Conservation (phyloP, 2,888 invertebrate species). For the Pocota personata region DNA sequence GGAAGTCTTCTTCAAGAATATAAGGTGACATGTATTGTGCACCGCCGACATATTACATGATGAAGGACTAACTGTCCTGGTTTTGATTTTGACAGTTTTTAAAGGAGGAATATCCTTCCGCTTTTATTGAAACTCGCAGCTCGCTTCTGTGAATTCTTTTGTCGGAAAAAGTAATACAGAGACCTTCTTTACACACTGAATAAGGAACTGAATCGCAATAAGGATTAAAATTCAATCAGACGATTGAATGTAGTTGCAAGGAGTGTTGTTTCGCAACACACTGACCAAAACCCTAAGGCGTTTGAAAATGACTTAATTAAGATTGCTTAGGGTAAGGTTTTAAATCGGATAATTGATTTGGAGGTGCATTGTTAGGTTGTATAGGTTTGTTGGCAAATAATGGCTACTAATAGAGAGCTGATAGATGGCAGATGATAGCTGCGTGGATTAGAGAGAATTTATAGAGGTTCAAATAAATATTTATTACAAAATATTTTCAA, state of each 20-base stretch:
- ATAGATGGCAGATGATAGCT: conserved; percentile 33
- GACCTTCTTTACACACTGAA: not conserved
- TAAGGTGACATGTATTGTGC: conserved; percentile 36
- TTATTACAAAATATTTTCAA: not conserved
- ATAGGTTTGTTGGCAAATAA: conserved; percentile 52
- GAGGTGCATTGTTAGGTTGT: conserved; percentile 28
- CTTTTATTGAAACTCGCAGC: conserved; percentile 1
- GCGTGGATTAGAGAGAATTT: not conserved
- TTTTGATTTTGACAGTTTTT: conserved; percentile 56
- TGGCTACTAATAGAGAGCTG: conserved; percentile 59
- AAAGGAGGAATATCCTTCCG: conserved; percentile 38
- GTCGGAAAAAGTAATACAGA: conserved; percentile 27
- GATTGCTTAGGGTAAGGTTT: conserved; percentile 43
- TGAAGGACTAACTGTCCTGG: conserved; percentile 41
- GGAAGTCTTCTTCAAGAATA: conserved; percentile 18
- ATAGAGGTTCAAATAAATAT: conserved; percentile 9
- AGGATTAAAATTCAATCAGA: conserved; percentile 39
- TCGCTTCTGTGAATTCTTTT: conserved; percentile 15
- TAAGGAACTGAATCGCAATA: conserved; percentile 27
- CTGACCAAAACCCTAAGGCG: conserved; percentile 44
- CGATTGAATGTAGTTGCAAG: not conserved
- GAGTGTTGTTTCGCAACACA: conserved; percentile 15
- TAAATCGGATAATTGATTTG: conserved; percentile 70
- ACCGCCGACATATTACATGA: conserved; percentile 21
- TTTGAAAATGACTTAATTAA: conserved; percentile 42